phyloP scores from a whole-genome alignment of 2,113 vertebrate genomes.

The Nycticorax nycticorax region DNA sequence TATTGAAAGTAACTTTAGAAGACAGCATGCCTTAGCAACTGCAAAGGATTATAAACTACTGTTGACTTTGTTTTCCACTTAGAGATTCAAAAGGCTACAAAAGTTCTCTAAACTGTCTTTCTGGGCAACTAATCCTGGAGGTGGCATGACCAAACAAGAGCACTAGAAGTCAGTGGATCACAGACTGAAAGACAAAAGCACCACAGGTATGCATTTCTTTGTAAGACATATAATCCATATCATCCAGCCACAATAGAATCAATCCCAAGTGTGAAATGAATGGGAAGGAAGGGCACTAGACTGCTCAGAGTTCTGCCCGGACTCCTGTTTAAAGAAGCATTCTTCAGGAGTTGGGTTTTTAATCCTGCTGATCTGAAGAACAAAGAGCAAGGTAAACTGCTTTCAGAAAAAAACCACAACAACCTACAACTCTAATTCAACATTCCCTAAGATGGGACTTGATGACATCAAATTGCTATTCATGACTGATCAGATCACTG shows the following conservation, averaged over 20 bases:
- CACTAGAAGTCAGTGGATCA: background rate
- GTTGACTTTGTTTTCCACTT: background rate
- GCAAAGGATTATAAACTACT: background rate
- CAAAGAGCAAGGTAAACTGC: background rate
- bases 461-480: background rate
- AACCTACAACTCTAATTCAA: background rate
- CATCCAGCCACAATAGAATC: background rate
- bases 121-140: background rate
- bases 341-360: background rate
- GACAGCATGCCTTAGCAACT: background rate
- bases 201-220: background rate
- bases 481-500: background rate
- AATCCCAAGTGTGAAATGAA: background rate
- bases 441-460: background rate
- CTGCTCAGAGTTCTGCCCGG: background rate
- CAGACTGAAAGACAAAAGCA: background rate
- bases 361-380: background rate
- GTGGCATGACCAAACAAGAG: background rate
- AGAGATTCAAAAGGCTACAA: background rate
- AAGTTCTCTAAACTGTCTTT: background rate
- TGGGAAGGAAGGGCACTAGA: background rate
- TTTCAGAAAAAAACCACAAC: background rate
- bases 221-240: background rate
- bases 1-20: background rate
- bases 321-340: background rate